Conservation (phyloP, 2,888 invertebrate species). For the Leucania comma region DNA sequence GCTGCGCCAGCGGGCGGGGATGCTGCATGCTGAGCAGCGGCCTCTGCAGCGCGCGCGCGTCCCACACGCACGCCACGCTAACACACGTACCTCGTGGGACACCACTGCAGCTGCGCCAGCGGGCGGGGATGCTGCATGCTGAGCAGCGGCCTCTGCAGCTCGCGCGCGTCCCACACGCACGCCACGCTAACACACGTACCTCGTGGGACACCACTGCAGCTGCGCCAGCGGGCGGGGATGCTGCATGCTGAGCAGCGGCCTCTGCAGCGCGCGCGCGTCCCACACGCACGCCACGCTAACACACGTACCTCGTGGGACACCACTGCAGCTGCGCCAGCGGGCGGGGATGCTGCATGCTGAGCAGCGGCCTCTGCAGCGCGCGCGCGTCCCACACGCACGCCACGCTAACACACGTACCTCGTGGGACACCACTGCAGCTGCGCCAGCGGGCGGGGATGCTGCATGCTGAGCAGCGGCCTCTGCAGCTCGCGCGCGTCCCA, state of each 20-base stretch:
- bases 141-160: no score
- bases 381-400: constrained; percentile 97
- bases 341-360: constrained; percentile 74
- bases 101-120: no score
- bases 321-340: constrained; percentile 94
- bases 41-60: no score
- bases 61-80: no score
- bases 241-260: constrained; percentile 70
- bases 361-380: constrained; percentile 92
- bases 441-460: constrained; percentile 92
- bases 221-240: constrained; percentile 92
- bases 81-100: no score
- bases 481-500: constrained; percentile 98
- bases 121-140: no score
- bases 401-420: constrained; percentile 80
- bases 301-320: constrained; percentile 93
- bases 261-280: constrained; percentile 98
- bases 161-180: constrained; percentile 97
- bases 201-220: constrained; percentile 97
- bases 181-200: constrained; percentile 88
- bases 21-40: no score
- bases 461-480: constrained; percentile 94
- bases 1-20: no score
- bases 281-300: constrained; percentile 94
- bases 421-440: constrained; percentile 97